These are phyloP conservation scores for Diplogasteroides magnus DNA, from an alignment of 1,140 invertebrate genomes.

Conservation along the genomic window DNA sequence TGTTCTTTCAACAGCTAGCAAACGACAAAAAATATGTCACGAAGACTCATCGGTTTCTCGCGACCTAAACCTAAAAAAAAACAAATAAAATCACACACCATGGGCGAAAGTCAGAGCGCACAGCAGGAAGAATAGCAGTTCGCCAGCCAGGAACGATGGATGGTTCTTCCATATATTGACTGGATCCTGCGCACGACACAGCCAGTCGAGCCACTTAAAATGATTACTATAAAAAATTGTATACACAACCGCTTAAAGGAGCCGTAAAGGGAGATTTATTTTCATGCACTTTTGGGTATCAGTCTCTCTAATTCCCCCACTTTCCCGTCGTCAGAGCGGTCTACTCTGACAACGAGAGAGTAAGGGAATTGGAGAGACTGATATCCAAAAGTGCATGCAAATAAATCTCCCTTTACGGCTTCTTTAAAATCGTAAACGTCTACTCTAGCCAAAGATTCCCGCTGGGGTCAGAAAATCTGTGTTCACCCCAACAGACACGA, in stretches of 20 bases:
- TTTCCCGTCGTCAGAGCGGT: background rate
- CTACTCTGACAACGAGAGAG: background rate
- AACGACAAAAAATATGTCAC: too few species aligned
- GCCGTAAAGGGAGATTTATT: too few species aligned
- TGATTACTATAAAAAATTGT: constrained; percentile 4
- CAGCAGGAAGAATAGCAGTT: constrained; percentile 55
- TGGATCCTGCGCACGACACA: constrained; percentile 56
- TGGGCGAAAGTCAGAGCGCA: constrained; percentile 56
- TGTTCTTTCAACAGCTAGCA: too few species aligned
- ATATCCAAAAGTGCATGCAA: too few species aligned
- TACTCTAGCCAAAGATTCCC: too few species aligned
- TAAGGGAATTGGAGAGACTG: background rate
- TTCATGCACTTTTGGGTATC: background rate
- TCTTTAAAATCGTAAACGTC: too few species aligned
- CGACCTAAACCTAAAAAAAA: background rate
- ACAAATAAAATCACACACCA: constrained; percentile 47
- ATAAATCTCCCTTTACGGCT: too few species aligned
- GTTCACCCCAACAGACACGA: too few species aligned
- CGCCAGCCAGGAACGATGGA: constrained; percentile 55
- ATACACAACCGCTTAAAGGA: too few species aligned
- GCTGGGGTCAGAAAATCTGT: too few species aligned
- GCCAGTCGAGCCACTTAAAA: constrained; percentile 52
- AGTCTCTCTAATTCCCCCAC: constrained; percentile 2
- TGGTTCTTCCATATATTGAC: constrained; percentile 56
- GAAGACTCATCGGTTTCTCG: background rate